Evolutionary conservation across 2,797 vertebrate species (phyloP), one percentile per base, ranked within the genome.

Genomic region (Adrianichthys oophorus): DNA sequence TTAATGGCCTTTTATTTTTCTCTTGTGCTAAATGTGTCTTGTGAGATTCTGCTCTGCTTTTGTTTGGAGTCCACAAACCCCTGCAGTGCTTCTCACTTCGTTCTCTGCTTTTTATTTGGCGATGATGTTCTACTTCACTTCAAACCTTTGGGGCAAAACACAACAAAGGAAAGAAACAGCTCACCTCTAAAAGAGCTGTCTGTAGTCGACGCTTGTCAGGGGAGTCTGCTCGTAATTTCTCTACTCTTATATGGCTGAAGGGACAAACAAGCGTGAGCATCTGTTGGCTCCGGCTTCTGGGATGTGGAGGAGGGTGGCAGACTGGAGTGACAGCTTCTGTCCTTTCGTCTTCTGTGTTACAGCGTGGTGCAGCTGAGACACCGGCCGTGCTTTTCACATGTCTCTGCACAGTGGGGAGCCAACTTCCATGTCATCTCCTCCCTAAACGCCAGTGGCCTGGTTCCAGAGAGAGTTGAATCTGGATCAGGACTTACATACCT

Each of bases 281-380:
- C 59, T 78, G 52, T 60, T 79, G 42, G 41, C 56, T 56, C 14
- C 1, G 21, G 60, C 53, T 65, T 14, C 43, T 68, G 67, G 59
- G 63, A 53, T 53, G 48, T 48, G 48, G 58, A 61, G 55, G 63
- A 62, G 44, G 47, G 63, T 65, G 65, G 45, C 62, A 72, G 60
- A 74, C 75, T 45, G 37, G 67, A 79, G 70, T 70, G 74, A 76
- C 68, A 66, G 54, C 65, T 41, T 65, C 57, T 79, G 59, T 66
- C 67, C 51, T 61, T 24, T 64, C 46, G n/a, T 44, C 62, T 49
- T 45, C 45, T 54, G 3, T 46, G 46, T 71, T 46, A 49, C 57
- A 32, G 55, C 29, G 49, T 24, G 37, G 44, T 52, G 66, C 63
- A 74, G 71, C 52, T 59, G 67, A 74, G 52, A 66, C 57, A 59